Evolutionary conservation across 2,888 invertebrate species (phyloP), one percentile per base, ranked within the genome.

Genomic region (Linnaemya vulpina): DNA sequence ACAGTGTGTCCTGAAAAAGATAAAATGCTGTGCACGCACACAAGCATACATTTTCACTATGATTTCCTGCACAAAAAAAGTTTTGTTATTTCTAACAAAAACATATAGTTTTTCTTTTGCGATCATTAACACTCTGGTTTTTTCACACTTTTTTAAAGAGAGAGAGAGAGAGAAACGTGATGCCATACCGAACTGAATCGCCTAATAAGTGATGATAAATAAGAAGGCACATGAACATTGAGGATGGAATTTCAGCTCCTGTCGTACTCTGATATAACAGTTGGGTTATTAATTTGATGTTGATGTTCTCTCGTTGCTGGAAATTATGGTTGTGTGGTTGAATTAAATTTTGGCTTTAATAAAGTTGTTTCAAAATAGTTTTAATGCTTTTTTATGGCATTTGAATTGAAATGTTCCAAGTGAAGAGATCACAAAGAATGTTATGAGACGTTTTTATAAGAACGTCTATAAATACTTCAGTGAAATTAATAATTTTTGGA

Each of bases 401-500:
- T 76, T 71, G 30, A 30, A 62, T 73, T 60, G 10, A 71, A 65
- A 67, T 77, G 25, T 46, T 70, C 11, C 17, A 67, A 30, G 30
- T 30, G 20, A 60, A 30, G 25, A 15, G 9, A 46, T 43, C 15
- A 46, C 10, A 22, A 30, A 7, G 17, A 30, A 25, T 73, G 38
- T 67, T 74, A 67, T 58, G 55, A 76, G 38, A 82, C 55, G 76
- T 76, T 76, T n/a, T 82, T 22, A 58, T 65, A 60, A 49, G 71
- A 76, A 77, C 67, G 43, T 65, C 43, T 80, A 67, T 84, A 55
- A 84, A 84, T 84, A 73, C 81, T 85, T 85, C 82, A 80, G 70
- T n/a, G n/a, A n/a, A n/a, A n/a, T n/a, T n/a, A n/a, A n/a, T n/a
- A n/a, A n/a, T n/a, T n/a, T n/a, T n/a, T n/a, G n/a, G n/a, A n/a